A percentile compares a stretch with the other conserved stretches of the same genome.
phyloP scores from a whole-genome alignment of 1,140 invertebrate species.

The Drosophila mojavensis region DNA sequence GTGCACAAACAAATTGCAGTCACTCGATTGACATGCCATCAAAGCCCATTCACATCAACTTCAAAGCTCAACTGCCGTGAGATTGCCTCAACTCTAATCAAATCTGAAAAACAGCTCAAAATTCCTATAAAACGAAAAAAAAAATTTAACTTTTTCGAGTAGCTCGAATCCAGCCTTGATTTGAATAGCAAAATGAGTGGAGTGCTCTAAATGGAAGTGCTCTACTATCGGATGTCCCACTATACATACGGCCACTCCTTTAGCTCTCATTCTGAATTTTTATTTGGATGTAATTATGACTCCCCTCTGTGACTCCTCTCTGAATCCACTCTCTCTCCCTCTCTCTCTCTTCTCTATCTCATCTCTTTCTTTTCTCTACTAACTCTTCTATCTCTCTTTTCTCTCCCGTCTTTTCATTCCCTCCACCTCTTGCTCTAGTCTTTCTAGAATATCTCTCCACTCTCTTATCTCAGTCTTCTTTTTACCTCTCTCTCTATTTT shows the following conservation, averaged over 20 bases:
- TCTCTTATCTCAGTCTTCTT: no score
- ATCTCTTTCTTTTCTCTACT: no score
- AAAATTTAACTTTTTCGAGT: conserved; percentile 5
- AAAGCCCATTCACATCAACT: conserved; percentile 20
- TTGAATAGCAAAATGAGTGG: neutral
- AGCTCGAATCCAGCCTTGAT: neutral
- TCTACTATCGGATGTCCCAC: no score
- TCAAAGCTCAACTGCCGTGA: conserved; percentile 14
- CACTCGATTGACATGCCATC: conserved; percentile 7
- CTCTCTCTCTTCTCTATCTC: neutral
- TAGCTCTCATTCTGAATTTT: no score
- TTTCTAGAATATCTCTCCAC: no score
- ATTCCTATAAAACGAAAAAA: conserved; percentile 2
- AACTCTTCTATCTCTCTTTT: no score
- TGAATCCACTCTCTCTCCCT: neutral
- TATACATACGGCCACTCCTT: no score
- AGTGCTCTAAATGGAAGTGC: no score
- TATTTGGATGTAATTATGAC: no score
- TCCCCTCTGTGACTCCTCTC: neutral
- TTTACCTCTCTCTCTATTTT: no score
- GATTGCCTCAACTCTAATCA: conserved; percentile 23
- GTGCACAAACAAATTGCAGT: conserved; percentile 7
- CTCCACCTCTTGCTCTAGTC: no score
- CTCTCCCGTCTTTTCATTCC: no score
- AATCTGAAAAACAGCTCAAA: neutral